Percentiles rank a stretch among this genome's conserved stretches.
Conservation (phyloP, 2,113 vertebrate genomes). For the Solea senegalensis region DNA sequence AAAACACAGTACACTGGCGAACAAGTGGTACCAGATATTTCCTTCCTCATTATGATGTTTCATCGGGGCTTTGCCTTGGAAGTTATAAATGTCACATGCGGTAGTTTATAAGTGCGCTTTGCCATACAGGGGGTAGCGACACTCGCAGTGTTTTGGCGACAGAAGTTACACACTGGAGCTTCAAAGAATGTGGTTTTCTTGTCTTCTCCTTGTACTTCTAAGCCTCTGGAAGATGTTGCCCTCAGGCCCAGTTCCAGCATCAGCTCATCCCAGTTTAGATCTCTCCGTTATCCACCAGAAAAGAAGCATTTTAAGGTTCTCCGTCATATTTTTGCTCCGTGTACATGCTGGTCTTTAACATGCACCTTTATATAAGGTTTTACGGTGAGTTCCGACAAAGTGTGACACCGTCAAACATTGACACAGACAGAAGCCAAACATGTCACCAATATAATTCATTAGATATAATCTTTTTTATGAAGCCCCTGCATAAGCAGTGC, state of each 20-base stretch:
- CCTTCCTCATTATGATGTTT: no score
- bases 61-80: no score
- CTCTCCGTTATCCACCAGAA: conserved; percentile 34
- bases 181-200: conserved; percentile 23
- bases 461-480: conserved; percentile 70
- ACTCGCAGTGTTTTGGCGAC: no score
- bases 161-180: no score
- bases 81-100: no score
- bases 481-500: conserved; percentile 22
- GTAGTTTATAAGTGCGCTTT: no score
- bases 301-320: conserved; percentile 12
- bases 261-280: conserved; percentile 15
- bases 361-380: conserved; percentile 2
- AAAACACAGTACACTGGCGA: no score
- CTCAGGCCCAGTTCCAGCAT: conserved; percentile 37
- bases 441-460: conserved; percentile 49
- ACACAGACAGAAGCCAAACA: conserved; percentile 4
- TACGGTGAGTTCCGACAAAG: conserved; percentile 17
- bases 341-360: conserved; percentile 10
- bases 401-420: conserved; percentile 24
- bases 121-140: no score
- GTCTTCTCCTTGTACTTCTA: conserved; percentile 22
- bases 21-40: no score
- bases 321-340: conserved; percentile 2
- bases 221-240: conserved; percentile 33